Evolutionary conservation across 92 coral and sea anemone genomes (phyloP), one percentile per base, ranked within the genome.

Genomic region (Micromussa lordhowensis): DNA sequence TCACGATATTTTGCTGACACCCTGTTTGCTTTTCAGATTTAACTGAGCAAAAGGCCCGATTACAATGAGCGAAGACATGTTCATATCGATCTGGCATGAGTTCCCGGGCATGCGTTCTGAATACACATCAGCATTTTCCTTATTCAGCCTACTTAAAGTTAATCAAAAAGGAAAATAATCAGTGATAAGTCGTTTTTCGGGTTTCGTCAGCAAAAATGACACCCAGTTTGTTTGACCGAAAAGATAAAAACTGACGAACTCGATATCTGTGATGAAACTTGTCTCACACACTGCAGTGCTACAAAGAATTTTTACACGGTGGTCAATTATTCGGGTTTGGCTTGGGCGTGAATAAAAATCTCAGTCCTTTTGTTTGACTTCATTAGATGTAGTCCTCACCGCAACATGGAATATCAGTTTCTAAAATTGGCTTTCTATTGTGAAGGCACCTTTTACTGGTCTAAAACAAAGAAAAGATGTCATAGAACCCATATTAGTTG

Each of bases 361-460:
- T 32, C n/a, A n/a, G 31, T 28, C 18, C 1, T 28, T 21, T 48
- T 59, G 69, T 81, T n/a, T 34, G 51, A 36, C 28, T 44, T 36
- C 78, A n/a, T 31, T 69, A 24, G 21, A 68, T 70, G 54, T 51
- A 14, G 13, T 51, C 78, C 48, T 44, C 40, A 83, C 75, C 74
- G 75, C 75, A 66, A 81, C 53, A 80, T 58, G 9, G 61, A 80
- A 34, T 78, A 15, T 54, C 82, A 78, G 35, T 1, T 81, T 38
- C 74, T n/a, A 64, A 81, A 81, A 66, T 38, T 83, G 55, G 28
- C 63, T 34, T 4, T 83, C 87, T 72, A 11, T 51, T 51, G 71
- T 74, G 78, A 31, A 73, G 57, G 79, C 87, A 68, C 69, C 86
- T 44, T 69, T 82, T 66, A 69, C 22, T 14, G 22, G 13, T 57